Percentiles rank a stretch among this genome's conserved stretches.
phyloP scores from a whole-genome alignment of 2,113 vertebrate species.

The Lycaon pictus region DNA sequence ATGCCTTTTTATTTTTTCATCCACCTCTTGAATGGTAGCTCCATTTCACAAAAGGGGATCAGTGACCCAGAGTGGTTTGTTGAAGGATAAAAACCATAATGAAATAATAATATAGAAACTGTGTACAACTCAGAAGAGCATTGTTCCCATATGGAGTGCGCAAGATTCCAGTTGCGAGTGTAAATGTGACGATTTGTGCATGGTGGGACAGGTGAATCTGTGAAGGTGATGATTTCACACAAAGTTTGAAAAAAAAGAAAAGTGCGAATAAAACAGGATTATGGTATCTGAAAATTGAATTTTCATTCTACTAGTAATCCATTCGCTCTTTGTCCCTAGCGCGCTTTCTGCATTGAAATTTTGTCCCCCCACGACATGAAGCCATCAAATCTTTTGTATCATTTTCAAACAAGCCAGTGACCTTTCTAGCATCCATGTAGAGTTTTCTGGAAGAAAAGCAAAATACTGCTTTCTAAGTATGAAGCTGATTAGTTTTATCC shows the following conservation, averaged over 20 bases:
- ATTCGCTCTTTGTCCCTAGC: background rate
- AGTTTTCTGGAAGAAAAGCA: conserved; percentile 1
- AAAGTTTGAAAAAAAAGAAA: background rate
- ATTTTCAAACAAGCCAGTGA: background rate
- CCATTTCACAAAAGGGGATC: conserved; percentile 13
- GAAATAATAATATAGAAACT: background rate
- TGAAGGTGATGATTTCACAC: background rate
- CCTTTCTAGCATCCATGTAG: background rate
- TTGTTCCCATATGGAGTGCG: background rate
- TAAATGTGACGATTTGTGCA: background rate
- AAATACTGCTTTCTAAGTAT: background rate
- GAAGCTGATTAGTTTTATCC: background rate
- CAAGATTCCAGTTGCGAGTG: background rate
- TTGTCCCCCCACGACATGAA: background rate
- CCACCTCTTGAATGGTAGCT: background rate
- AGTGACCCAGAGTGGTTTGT: background rate
- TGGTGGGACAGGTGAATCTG: background rate
- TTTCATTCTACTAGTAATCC: background rate
- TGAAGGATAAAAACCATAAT: background rate
- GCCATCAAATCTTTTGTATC: background rate
- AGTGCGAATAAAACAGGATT: background rate
- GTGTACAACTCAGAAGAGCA: background rate
- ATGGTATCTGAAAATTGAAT: conserved; percentile 36
- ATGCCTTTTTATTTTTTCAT: background rate
- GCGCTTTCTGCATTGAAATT: background rate